Evolutionary conservation across 1,140 invertebrate species (phyloP), one percentile per base, ranked within the genome.

Genomic region (Drosophila obscura): DNA sequence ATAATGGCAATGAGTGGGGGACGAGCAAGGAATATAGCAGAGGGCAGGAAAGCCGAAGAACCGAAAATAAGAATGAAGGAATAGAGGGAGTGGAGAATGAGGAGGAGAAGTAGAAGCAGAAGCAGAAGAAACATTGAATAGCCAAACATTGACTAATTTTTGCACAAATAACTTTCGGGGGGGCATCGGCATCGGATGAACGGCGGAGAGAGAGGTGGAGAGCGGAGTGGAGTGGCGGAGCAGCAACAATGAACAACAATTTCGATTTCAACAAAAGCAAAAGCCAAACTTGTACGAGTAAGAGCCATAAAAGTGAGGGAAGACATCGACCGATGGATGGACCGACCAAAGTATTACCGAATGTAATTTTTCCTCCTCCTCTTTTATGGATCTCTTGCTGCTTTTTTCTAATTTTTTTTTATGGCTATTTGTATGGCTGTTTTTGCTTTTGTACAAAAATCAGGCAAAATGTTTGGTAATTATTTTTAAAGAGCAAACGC

Each of bases 381-480:
- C 35, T 39, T 39, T 39, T 5, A 11, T 39, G 35, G 35, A 39
- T 39, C 35, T 39, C 35, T 39, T 11, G 31, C 31, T 35, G 31
- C 1, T 31, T 31, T 31, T 28, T 31, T 35, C 19, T 19, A 19
- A 19, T 24, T 3, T 31, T 55, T 48, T 63, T 57, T 61, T 39
- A 39, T 39, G 35, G 35, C 35, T 39, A 11, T 4, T 13, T 39
- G 35, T 72, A 16, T 35, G 44, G 8, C n/a, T 49, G 48, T 71
- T 69, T 71, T 45, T 67, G 50, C 57, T 49, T 71, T 66, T 73
- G 63, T 56, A 72, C 58, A 81, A 82, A 87, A 87, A 85, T 87
- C 68, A 77, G 58, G 63, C 69, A 53, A 85, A 85, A 82, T 82
- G 66, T 87, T 82, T 88, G 82, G 83, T 76, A 87, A 88, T 87